Evolutionary conservation across 2,113 vertebrate species (phyloP), one percentile per base, ranked within the genome.

Genomic region (Osmerus eperlanus): DNA sequence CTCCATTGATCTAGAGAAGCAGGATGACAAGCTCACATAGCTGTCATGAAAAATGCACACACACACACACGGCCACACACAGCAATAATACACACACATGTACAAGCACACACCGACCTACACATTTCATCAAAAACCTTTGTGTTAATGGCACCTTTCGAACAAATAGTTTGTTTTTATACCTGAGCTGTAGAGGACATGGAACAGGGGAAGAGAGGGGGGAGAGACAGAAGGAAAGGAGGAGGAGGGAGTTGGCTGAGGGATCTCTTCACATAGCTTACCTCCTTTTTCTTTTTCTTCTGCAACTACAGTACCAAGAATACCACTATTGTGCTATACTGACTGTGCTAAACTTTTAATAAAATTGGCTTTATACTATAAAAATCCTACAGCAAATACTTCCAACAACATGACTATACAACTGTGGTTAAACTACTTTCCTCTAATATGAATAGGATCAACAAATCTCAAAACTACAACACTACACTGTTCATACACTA

Each of bases 1-100:
- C 81, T 89, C 86, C 89, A 90, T 89, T 90, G 89, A 90, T 90
- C 88, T 87, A 78, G 83, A 85, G 82, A 83, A 84, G 88, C 79
- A 82, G 29, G 79, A 90, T 88, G 87, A 90, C 89, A 89, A 85
- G 77, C 86, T 85, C 69, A 9, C 84, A 87, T 87, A 90, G 89
- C 88, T 65, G 64, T 51, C n/a, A 65, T 65, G 64, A 21, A 41
- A 36, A 41, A 65, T 36, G 13, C 25, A 14, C 13, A 13, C 12
- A 28, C 61, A 63, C 61, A 63, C 25, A 63, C 28, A 14, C 36
- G 12, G 32, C 9, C 21, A 18, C 55, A 84, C 83, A 77, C 41
- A 62, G 81, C 81, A 80, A 86, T 74, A 70, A 70, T 62, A 74
- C 75, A 84, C 79, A 81, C 76, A 77, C 77, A 84, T 71, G 41